A percentile compares a stretch with the other conserved stretches of the same genome.
These are phyloP conservation scores for Seriola dumerili DNA, from an alignment of 2,113 vertebrate species.

Conservation along the genomic window DNA sequence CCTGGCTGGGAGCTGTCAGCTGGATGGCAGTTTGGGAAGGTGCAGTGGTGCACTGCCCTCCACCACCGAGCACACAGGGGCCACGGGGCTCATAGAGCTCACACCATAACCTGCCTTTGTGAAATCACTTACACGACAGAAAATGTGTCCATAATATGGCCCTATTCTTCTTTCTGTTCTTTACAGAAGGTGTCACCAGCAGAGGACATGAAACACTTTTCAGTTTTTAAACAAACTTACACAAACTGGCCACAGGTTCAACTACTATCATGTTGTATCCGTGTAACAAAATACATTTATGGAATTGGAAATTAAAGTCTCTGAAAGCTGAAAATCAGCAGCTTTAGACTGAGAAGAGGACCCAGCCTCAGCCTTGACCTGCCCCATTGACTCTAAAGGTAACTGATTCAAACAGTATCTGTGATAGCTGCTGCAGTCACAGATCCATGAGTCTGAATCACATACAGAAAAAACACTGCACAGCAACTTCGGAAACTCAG, in stretches of 20 bases:
- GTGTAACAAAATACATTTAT: neutral
- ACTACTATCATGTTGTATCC: neutral
- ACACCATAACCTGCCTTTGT: conserved; percentile 40
- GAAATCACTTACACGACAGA: conserved; percentile 53
- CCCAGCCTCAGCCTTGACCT: neutral
- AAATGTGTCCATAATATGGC: conserved; percentile 24
- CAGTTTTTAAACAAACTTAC: conserved; percentile 11
- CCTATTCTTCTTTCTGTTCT: neutral
- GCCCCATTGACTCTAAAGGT: neutral
- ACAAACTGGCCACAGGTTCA: neutral
- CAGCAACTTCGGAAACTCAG: too few relatives aligned
- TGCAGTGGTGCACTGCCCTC: conserved; percentile 27
- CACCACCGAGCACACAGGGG: conserved; percentile 32
- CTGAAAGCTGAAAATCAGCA: neutral
- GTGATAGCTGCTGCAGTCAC: too few relatives aligned
- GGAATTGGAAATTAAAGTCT: neutral
- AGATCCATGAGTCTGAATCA: too few relatives aligned
- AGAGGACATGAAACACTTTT: neutral
- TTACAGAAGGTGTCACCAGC: neutral
- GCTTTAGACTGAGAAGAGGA: neutral
- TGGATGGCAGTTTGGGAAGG: conserved; percentile 68
- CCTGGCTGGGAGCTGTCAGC: conserved; percentile 74
- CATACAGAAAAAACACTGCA: too few relatives aligned
- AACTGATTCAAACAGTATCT: too few relatives aligned
- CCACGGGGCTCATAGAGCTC: conserved; percentile 43